These are phyloP conservation scores for Lophius americanus DNA, from an alignment of 2,797 vertebrate species.

Conservation along the genomic window DNA sequence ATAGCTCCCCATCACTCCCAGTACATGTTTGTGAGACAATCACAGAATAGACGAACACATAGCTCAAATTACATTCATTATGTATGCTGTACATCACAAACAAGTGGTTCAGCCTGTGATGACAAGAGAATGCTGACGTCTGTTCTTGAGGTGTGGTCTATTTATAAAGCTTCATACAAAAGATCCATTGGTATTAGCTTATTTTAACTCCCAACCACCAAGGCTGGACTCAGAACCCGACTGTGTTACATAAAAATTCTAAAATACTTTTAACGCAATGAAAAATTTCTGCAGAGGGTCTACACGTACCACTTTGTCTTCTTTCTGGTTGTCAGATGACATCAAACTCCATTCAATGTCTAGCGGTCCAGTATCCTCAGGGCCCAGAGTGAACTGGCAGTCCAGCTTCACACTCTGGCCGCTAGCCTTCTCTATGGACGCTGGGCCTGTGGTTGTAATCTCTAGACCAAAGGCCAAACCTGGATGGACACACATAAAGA, in stretches of 20 bases:
- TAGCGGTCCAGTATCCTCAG: slow-evolving; percentile 84
- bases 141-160: slow-evolving; percentile 1
- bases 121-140: background rate
- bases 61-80: slow-evolving; percentile 42
- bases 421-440: slow-evolving; percentile 86
- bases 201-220: no score
- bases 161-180: slow-evolving; percentile 12
- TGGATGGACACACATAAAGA: slow-evolving; percentile 44
- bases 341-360: slow-evolving; percentile 95
- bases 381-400: slow-evolving; percentile 83
- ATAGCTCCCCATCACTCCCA: slow-evolving; percentile 20
- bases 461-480: slow-evolving; percentile 77
- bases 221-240: no score
- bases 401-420: slow-evolving; percentile 88
- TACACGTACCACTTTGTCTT: slow-evolving; percentile 87
- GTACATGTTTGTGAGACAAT: slow-evolving; percentile 34
- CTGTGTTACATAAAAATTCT: no score
- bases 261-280: no score
- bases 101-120: background rate
- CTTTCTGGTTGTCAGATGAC: slow-evolving; percentile 88
- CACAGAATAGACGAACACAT: slow-evolving; percentile 10
- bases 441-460: slow-evolving; percentile 78
- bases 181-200: background rate
- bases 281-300: background rate
- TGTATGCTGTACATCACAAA: background rate